These are phyloP conservation scores for Eurosta solidaginis DNA, from an alignment of 1,140 invertebrate genomes.

Conservation along the genomic window DNA sequence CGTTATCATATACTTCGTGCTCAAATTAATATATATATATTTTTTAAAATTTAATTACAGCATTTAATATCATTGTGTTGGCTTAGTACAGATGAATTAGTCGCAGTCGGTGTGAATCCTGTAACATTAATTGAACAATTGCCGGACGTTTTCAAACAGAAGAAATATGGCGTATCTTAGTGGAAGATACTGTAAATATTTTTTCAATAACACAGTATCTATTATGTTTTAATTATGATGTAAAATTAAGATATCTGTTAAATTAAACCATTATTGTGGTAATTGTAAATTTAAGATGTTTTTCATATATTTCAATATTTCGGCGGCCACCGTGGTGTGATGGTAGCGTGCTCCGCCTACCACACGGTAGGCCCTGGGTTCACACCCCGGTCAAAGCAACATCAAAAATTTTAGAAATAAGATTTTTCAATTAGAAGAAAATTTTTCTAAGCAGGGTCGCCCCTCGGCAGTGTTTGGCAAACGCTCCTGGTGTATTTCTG, in stretches of 20 bases:
- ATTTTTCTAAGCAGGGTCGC: no score
- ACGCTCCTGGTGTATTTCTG: no score
- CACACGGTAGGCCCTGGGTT: no score
- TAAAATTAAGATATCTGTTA: background rate
- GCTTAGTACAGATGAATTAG: slow-evolving; percentile 66
- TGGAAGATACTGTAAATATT: background rate
- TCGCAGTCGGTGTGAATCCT: slow-evolving; percentile 72
- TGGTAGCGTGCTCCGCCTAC: no score
- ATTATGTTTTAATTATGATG: slow-evolving; percentile 2
- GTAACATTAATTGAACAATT: slow-evolving; percentile 65
- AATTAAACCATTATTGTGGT: slow-evolving; percentile 46
- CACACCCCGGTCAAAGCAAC: no score
- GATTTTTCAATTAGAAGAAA: no score
- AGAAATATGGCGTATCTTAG: slow-evolving; percentile 63
- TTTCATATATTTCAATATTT: slow-evolving; percentile 14
- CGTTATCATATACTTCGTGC: background rate
- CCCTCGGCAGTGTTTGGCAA: no score
- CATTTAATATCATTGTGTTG: slow-evolving; percentile 68
- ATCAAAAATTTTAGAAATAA: no score
- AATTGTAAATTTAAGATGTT: slow-evolving; percentile 41
- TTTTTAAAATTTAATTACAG: slow-evolving; percentile 61
- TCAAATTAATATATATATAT: background rate
- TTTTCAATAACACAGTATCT: background rate
- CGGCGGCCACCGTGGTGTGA: no score
- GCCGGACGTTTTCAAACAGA: slow-evolving; percentile 67